These are phyloP conservation scores for Esperia sulphurella DNA, from an alignment of 2,888 invertebrate species.

Conservation along the genomic window DNA sequence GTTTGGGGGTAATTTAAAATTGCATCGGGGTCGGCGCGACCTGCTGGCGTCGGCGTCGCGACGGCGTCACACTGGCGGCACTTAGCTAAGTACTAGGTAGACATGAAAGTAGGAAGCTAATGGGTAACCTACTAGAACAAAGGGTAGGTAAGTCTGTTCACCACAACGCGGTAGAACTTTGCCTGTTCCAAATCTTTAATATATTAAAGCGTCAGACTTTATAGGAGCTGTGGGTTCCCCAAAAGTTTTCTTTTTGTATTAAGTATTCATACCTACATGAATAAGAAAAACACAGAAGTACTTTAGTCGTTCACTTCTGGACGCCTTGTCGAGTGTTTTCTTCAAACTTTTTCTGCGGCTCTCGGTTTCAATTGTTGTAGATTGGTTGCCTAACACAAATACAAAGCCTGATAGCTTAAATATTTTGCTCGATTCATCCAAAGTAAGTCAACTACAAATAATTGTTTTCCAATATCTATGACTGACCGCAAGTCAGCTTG, in stretches of 20 bases:
- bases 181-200: neutral
- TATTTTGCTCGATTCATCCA: too few relatives aligned
- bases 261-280: too few relatives aligned
- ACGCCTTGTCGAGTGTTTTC: too few relatives aligned
- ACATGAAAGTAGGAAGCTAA: constrained; percentile 19
- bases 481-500: neutral
- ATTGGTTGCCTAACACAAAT: too few relatives aligned
- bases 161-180: neutral
- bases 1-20: constrained; percentile 64
- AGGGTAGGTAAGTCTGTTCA: neutral
- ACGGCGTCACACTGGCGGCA: constrained; percentile 23
- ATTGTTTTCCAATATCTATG: neutral
- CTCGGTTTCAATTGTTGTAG: too few relatives aligned
- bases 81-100: constrained; percentile 18
- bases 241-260: neutral
- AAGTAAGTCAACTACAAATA: neutral
- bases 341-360: too few relatives aligned
- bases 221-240: neutral
- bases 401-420: too few relatives aligned
- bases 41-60: constrained; percentile 25
- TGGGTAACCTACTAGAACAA: constrained; percentile 8
- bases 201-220: neutral
- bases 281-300: too few relatives aligned
- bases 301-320: too few relatives aligned
- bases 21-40: constrained; percentile 43